Conservation (phyloP, 2,113 vertebrate species). For the Cyprichromis sp. region DNA sequence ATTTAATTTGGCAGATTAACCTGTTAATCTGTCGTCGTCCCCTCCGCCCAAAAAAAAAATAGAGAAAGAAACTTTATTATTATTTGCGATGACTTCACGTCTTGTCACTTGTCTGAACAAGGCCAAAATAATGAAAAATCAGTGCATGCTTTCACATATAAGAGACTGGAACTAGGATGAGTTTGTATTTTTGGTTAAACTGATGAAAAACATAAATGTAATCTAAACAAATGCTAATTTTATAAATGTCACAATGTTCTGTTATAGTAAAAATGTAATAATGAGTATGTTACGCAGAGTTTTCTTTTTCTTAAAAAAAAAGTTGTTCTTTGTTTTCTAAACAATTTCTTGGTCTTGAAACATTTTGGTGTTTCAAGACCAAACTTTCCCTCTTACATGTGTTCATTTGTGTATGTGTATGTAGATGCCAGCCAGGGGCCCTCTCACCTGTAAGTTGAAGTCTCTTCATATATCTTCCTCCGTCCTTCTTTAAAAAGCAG, state of each 20-base stretch:
- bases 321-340: not conserved
- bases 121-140: not conserved
- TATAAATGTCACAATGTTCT: not conserved
- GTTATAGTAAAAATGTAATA: not conserved
- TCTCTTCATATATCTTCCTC: conserved; percentile 75
- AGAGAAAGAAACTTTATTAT: rapidly evolving
- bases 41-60: rapidly evolving
- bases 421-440: not conserved
- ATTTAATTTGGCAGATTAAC: not conserved
- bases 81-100: not conserved
- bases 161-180: not conserved
- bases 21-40: not conserved
- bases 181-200: not conserved
- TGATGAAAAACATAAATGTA: rapidly evolving
- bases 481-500: conserved; percentile 69
- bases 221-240: not conserved
- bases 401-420: not conserved
- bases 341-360: not conserved
- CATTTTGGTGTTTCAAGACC: not conserved
- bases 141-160: not conserved
- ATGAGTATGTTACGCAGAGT: rapidly evolving
- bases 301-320: not conserved
- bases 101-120: not conserved
- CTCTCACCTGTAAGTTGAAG: conserved; percentile 72
- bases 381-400: not conserved